Base-by-base conservation (phyloP, 2,888 invertebrate species). In the Erebia ligea region DNA sequence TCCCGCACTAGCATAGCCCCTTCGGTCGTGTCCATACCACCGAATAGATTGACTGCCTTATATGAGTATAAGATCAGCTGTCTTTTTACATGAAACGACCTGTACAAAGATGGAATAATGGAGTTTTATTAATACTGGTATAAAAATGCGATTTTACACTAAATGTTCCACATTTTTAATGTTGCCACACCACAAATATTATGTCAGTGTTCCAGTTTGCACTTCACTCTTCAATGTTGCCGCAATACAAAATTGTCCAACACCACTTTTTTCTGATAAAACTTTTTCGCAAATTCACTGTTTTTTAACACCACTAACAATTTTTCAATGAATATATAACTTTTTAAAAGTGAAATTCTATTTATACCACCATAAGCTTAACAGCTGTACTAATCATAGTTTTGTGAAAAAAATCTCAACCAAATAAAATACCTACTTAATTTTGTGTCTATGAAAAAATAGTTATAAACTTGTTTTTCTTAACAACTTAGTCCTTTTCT, bases 141-240 rank as follows among this genome's bases (percentile, higher is more conserved):
- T 68, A 71, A 71, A 71, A 71, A 71, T 58, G 63, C 64, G 71
- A 59, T 64, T 63, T 68, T 59, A 52, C 63, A 71, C 68, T 71
- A 68, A 58, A 68, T 9, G 21, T 52, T 48, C 10, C 54, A 48
- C 11, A 67, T 63, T 63, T 62, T 50, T 48, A 58, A 45, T 64
- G 52, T 21, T 57, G 67, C 70, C 70, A 68, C 58, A 42, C 57
- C 68, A 58, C 57, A 64, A 40, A 68, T 61, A 67, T 56, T 57
- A 2, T 34, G 17, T 57, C 45, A 56, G 45, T 48, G 48, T 63
- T 57, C 48, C 63, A 19, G 21, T n/a, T 9, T 5, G 17, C n/a
- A 42, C 56, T 45, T 57, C 66, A 64, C 64, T 56, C 40, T 15
- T 15, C 21, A 9, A 62, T 63, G 64, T 69, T 64, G 64, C 17